Conservation (phyloP, 2,888 invertebrate genomes). For the Heliconius hortense region DNA sequence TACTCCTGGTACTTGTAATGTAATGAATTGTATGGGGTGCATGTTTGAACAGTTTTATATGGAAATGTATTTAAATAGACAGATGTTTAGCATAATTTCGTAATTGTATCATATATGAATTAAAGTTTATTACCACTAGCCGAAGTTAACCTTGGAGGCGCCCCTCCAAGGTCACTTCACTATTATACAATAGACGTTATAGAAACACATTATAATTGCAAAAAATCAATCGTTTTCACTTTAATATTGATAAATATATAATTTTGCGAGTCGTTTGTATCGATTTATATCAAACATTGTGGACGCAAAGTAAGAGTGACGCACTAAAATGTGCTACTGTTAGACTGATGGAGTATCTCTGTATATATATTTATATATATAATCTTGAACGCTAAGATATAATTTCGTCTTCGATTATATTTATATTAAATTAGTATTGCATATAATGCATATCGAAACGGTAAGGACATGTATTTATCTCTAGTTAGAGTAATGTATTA, state of each 20-base stretch:
- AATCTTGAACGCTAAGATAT: constrained; percentile 6
- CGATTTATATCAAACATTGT: constrained; percentile 17
- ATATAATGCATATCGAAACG: constrained; percentile 35
- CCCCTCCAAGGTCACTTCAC: not conserved
- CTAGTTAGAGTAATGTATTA: constrained; percentile 12
- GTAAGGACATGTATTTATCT: constrained; percentile 17
- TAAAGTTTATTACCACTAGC: not conserved
- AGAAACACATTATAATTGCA: not conserved
- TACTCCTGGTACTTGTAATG: not conserved
- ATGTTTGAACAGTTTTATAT: not conserved
- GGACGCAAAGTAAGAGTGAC: constrained; percentile 10
- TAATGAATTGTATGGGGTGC: not conserved
- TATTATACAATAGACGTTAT: not conserved
- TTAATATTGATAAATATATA: not conserved
- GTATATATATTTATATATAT: not conserved
- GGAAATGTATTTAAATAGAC: not conserved
- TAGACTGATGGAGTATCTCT: constrained; percentile 20
- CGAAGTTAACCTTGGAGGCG: not conserved
- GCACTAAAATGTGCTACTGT: not conserved
- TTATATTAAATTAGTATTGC: constrained; percentile 31
- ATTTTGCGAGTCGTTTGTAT: constrained; percentile 16
- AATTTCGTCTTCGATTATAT: constrained; percentile 25
- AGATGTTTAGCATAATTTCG: not conserved
- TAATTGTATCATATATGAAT: not conserved
- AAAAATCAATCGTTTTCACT: not conserved